A percentile compares a stretch with the other conserved stretches of the same genome.
phyloP scores from a whole-genome alignment of 2,888 invertebrate genomes.

The Congeria kusceri region DNA sequence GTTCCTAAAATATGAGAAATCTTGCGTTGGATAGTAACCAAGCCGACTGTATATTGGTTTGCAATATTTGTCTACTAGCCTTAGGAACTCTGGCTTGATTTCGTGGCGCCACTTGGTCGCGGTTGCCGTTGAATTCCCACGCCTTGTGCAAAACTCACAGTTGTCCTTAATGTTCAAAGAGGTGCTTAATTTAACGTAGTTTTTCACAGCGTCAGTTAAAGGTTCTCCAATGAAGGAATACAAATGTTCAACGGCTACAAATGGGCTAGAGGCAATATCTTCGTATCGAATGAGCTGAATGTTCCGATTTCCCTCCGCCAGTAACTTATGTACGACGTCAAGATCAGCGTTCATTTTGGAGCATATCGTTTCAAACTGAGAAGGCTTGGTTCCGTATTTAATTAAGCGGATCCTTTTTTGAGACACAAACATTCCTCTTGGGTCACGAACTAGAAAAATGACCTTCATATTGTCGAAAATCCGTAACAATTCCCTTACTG shows the following conservation, averaged over 20 bases:
- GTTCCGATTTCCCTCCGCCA: neutral
- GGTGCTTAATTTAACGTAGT: constrained; percentile 26
- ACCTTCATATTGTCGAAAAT: constrained; percentile 51
- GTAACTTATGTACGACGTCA: neutral
- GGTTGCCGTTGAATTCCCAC: constrained; percentile 27
- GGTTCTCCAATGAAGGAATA: constrained; percentile 18
- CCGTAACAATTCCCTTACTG: constrained; percentile 28
- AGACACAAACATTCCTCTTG: constrained; percentile 53
- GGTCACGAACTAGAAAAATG: constrained; percentile 55
- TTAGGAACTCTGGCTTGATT: constrained; percentile 4
- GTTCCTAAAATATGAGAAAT: neutral
- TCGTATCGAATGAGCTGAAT: constrained; percentile 28
- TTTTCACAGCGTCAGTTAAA: neutral
- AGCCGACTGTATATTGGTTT: neutral
- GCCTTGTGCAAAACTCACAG: constrained; percentile 29
- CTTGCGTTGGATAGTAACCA: constrained; percentile 8
- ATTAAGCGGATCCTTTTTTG: neutral
- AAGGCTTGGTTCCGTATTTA: neutral
- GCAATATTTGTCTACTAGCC: constrained; percentile 17
- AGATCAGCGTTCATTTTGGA: constrained; percentile 8
- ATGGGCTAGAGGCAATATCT: constrained; percentile 21
- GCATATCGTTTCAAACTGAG: constrained; percentile 6
- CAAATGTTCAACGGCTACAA: constrained; percentile 4
- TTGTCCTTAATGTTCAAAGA: constrained; percentile 22
- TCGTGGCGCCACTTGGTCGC: constrained; percentile 27